phyloP scores from a whole-genome alignment of 2,797 vertebrate species.

The Ficedula albicollis region DNA sequence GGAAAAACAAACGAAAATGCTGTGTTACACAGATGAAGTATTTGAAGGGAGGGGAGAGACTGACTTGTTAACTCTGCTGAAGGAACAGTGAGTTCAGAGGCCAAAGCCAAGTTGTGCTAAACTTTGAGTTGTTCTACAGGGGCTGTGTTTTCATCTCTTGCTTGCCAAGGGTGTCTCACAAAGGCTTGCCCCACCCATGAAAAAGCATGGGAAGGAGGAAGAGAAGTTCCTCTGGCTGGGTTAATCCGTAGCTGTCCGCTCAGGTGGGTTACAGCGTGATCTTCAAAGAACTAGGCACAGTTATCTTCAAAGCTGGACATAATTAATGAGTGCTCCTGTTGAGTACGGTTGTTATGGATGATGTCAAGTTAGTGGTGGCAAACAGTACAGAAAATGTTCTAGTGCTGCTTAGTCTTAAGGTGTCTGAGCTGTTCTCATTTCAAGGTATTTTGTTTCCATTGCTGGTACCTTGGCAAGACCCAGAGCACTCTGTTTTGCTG shows the following conservation, averaged over 20 bases:
- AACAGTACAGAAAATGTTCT: not conserved
- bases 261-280: not conserved
- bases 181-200: not conserved
- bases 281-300: not conserved
- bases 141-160: not conserved
- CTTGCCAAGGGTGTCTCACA: not conserved
- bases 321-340: not conserved
- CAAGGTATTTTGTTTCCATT: not conserved
- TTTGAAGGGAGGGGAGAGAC: not conserved
- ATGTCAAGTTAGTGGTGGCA: not conserved
- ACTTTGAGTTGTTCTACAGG: not conserved
- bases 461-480: not conserved
- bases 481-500: not conserved
- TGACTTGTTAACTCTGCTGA: not conserved
- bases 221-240: not conserved
- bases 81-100: not conserved
- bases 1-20: not conserved
- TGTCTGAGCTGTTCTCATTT: not conserved
- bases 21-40: not conserved
- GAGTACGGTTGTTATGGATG: not conserved
- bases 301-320: not conserved
- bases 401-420: fast-evolving
- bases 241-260: not conserved
- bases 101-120: not conserved
- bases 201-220: not conserved